Evolutionary conservation across 2,113 vertebrate species (phyloP).

Genomic region (Actenoides hombroni): DNA sequence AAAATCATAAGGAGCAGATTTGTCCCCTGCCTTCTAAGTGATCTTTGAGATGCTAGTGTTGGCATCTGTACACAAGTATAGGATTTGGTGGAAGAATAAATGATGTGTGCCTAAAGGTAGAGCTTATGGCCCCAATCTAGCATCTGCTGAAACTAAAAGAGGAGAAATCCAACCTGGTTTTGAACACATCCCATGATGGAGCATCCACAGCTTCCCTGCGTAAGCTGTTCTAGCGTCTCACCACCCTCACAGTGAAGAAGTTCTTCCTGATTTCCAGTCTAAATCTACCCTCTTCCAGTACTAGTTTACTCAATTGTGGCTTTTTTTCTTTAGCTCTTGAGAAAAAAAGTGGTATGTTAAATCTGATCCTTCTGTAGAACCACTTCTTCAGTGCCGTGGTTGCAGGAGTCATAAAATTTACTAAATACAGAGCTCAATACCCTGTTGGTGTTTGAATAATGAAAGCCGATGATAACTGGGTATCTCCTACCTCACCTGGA

Average conservation of each 20-base stretch:
- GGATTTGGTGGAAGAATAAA: neutral
- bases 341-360: neutral
- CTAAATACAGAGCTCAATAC: neutral
- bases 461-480: neutral
- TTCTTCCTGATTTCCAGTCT: too few relatives aligned
- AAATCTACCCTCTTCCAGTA: too few relatives aligned
- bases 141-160: neutral
- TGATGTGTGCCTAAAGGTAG: too few relatives aligned
- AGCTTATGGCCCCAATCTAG: neutral
- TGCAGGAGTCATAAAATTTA: neutral
- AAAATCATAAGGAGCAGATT: neutral
- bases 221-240: too few relatives aligned
- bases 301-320: neutral
- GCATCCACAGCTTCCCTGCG: too few relatives aligned
- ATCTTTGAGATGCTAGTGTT: neutral
- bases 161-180: too few relatives aligned
- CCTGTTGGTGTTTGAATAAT: neutral
- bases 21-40: neutral
- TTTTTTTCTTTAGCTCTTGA: neutral
- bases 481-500: neutral
- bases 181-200: too few relatives aligned
- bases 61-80: neutral
- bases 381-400: neutral
- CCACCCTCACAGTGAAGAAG: too few relatives aligned
- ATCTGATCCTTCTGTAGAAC: neutral